Evolutionary conservation across 2,113 vertebrate species (phyloP), one percentile per base, ranked within the genome.

Genomic region (Penelope pileata): DNA sequence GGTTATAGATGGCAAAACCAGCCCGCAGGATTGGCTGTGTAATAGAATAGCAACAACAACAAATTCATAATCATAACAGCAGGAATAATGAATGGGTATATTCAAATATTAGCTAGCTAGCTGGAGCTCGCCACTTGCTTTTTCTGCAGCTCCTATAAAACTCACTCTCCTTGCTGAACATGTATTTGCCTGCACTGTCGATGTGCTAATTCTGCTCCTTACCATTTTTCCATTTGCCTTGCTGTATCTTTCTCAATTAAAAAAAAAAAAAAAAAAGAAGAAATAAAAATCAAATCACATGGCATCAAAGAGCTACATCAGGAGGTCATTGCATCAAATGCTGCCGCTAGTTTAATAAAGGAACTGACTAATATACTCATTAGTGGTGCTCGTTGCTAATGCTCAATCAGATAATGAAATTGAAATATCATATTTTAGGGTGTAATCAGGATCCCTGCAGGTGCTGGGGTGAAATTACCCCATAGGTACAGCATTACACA

Each of bases 401-500:
- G 90, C 92, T 91, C 66, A 3, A 96, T 92, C 89, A 96, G 96
- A 96, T 95, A 96, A 97, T 91, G 92, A 92, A 91, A 97, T 94
- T 96, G 89, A 93, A 96, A 93, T 94, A 87, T 89, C 94, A 96
- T 93, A 69, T 92, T 96, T 96, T 96, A 93, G 89, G 93, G 83
- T 97, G 93, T 96, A 96, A 96, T 95, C 92, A 95, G 85, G 80
- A 94, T 96, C 94, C 95, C 94, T 94, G 84, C 76, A 91, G 95
- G 92, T 95, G 92, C 72, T 90, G 79, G 89, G 92, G 70, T 94
- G 93, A 83, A 97, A 93, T 96, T 97, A 94, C 95, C 94, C 96
- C 95, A 96, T 96, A 97, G 93, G 90, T 96, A 94, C 91, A 90
- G 94, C 93, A 97, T 96, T 96, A 93, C 94, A 96, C 93, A 96